Evolutionary conservation across 2,113 vertebrate species (phyloP).

Genomic region (Sylvietta virens): DNA sequence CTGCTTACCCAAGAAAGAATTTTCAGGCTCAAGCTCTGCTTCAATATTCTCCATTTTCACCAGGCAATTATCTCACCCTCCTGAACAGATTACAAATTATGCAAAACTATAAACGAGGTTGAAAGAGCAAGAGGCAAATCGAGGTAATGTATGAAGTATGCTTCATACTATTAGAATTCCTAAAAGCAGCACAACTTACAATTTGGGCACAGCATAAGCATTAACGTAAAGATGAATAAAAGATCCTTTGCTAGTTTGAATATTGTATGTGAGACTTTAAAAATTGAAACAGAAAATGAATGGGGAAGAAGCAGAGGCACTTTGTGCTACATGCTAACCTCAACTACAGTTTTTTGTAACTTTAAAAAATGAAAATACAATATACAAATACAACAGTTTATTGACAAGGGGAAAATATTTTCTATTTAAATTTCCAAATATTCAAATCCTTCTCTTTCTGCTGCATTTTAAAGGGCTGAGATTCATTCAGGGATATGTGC

Average conservation of each 20-base stretch:
- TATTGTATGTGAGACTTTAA: background rate
- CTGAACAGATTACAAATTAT: slow-evolving; percentile 38
- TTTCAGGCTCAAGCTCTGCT: background rate
- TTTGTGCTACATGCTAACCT: background rate
- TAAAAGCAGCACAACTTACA: background rate
- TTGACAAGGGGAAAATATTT: background rate
- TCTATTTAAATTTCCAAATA: background rate
- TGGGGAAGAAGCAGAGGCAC: background rate
- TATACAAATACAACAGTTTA: background rate
- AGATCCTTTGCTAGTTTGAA: background rate
- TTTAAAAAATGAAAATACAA: background rate
- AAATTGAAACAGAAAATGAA: background rate
- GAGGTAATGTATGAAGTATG: background rate
- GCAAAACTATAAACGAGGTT: slow-evolving; percentile 13
- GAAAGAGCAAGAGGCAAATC: slow-evolving; percentile 48
- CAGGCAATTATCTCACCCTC: slow-evolving; percentile 21
- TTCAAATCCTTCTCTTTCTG: background rate
- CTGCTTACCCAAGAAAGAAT: slow-evolving; percentile 15
- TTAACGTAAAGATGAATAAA: background rate
- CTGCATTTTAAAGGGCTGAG: background rate
- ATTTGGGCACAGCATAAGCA: background rate
- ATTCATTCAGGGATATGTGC: background rate
- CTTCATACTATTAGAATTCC: background rate
- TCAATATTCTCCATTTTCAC: slow-evolving; percentile 3
- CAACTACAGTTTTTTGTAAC: background rate